Conservation (phyloP, 2,797 vertebrate genomes). For the Fratercula arctica region DNA sequence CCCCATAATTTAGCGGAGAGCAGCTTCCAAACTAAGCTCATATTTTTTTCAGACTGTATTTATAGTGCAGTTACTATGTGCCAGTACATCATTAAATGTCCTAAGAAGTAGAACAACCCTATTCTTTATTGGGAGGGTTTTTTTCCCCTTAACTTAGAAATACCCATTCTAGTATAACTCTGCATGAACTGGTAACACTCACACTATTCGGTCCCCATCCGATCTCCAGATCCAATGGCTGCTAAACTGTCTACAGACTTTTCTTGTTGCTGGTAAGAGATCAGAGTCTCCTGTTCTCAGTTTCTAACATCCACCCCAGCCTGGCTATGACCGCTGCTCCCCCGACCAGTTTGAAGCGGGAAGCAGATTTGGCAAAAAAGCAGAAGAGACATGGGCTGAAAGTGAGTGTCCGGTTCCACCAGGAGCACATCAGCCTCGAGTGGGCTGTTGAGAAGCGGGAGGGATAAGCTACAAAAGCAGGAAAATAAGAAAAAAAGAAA, state of each 20-base stretch:
- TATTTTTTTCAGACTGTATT: slow-evolving; percentile 60
- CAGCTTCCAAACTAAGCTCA: slow-evolving; percentile 59
- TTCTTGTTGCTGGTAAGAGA: not conserved
- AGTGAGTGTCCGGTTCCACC: not conserved
- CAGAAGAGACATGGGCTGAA: not conserved
- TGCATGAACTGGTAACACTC: not conserved
- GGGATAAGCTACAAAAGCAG: not conserved
- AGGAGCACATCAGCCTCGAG: not conserved
- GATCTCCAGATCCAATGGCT: not conserved
- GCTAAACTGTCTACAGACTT: not conserved
- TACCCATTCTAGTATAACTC: not conserved
- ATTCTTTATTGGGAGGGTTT: not conserved
- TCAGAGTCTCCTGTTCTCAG: not conserved
- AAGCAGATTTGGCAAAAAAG: not conserved
- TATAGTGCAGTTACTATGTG: slow-evolving; percentile 39
- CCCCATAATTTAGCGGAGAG: slow-evolving; percentile 58
- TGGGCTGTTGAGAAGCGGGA: not conserved
- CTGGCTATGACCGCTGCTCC: not conserved
- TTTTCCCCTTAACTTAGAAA: not conserved
- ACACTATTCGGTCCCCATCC: not conserved
- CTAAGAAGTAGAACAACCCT: slow-evolving; percentile 16
- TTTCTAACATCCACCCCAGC: not conserved
- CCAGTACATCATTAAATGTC: slow-evolving; percentile 43
- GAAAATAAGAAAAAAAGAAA: not conserved
- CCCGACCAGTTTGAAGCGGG: not conserved